Evolutionary conservation across 1,140 invertebrate species (phyloP).

Genomic region (Temnothorax curvispinosus): DNA sequence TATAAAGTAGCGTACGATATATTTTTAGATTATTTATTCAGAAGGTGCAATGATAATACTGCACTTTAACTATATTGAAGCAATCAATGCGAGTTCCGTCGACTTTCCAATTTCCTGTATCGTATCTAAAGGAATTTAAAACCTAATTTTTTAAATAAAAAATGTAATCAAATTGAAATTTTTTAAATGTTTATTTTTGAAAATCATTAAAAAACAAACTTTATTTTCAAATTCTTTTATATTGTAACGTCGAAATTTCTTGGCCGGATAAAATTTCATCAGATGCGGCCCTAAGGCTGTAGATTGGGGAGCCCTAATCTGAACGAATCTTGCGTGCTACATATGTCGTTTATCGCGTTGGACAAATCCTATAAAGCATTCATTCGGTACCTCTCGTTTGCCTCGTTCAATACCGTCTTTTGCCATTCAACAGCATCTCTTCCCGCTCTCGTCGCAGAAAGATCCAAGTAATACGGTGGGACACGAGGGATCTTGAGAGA

Average conservation of each 20-base stretch:
- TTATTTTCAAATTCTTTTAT: too few relatives aligned
- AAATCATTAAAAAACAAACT: too few relatives aligned
- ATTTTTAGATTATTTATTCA: neutral
- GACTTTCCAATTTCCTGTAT: neutral
- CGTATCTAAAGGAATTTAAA: too few relatives aligned
- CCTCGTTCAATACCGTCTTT: neutral
- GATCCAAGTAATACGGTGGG: neutral
- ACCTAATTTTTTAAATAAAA: too few relatives aligned
- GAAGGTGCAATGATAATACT: neutral
- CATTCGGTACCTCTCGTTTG: neutral
- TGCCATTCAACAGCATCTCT: conserved; percentile 15
- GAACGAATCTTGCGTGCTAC: neutral
- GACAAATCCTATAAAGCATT: neutral
- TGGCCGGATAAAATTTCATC: too few relatives aligned
- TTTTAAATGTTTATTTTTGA: too few relatives aligned
- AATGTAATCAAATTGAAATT: too few relatives aligned
- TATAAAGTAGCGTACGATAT: neutral
- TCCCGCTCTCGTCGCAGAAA: neutral
- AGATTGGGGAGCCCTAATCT: neutral
- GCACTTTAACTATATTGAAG: neutral
- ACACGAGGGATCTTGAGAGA: conserved; percentile 34
- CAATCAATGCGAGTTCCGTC: neutral
- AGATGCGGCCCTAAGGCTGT: too few relatives aligned
- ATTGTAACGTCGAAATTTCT: too few relatives aligned
- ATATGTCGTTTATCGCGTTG: conserved; percentile 5